A percentile compares a stretch with the other conserved stretches of the same genome.
phyloP scores from a whole-genome alignment of 2,888 invertebrate genomes.

The Melolontha melolontha region DNA sequence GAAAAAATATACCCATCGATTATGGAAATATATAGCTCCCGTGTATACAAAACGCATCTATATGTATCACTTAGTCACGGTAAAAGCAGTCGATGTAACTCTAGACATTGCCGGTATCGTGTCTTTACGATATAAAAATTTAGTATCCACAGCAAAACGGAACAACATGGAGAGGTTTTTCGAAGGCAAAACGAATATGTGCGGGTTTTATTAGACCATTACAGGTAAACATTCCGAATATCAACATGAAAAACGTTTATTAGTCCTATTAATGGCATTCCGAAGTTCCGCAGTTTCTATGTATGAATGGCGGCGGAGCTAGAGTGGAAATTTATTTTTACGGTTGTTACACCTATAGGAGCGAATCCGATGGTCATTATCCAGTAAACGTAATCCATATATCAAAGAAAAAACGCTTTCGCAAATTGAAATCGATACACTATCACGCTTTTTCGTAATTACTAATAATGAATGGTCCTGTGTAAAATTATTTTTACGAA shows the following conservation, averaged over 20 bases:
- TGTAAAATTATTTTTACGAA: neutral
- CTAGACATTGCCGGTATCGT: neutral
- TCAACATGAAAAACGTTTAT: conserved; percentile 29
- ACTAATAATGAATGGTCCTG: neutral
- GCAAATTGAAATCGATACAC: conserved; percentile 30
- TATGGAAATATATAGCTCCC: neutral
- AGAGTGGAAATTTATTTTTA: conserved; percentile 4
- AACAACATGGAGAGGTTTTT: too few relatives aligned
- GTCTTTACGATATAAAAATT: conserved; percentile 27
- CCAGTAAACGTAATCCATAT: conserved; percentile 19
- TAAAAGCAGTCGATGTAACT: conserved; percentile 1
- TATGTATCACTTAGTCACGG: conserved; percentile 2
- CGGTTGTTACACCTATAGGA: conserved; percentile 2
- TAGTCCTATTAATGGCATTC: conserved; percentile 21
- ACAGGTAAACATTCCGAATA: conserved; percentile 33
- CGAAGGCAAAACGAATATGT: neutral
- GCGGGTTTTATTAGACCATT: conserved; percentile 31
- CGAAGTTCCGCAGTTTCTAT: neutral
- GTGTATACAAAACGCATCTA: conserved; percentile 7
- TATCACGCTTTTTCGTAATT: conserved; percentile 7
- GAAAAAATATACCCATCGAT: too few relatives aligned
- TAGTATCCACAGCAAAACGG: neutral
- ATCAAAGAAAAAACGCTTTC: conserved; percentile 20
- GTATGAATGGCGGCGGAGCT: neutral
- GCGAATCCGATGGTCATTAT: conserved; percentile 11